A percentile compares a stretch with the other conserved stretches of the same genome.
These are phyloP conservation scores for Euglossa dilemma DNA, from an alignment of 1,140 invertebrate genomes.

Conservation along the genomic window DNA sequence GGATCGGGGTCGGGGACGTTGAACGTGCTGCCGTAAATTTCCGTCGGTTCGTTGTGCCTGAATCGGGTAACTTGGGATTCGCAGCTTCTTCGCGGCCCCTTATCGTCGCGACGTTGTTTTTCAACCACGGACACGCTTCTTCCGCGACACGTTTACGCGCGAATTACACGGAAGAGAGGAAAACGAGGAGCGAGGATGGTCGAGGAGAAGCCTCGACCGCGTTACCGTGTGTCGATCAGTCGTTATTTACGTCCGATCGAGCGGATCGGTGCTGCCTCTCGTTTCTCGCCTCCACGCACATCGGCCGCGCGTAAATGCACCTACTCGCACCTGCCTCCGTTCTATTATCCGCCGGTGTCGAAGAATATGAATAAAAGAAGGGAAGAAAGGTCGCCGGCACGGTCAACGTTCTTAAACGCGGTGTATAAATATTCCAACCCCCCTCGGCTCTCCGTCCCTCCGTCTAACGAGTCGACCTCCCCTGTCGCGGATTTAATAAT, in stretches of 20 bases:
- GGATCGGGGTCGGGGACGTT: slow-evolving; percentile 3
- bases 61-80: background rate
- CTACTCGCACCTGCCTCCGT: slow-evolving; percentile 33
- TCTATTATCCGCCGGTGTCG: slow-evolving; percentile 44
- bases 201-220: slow-evolving; percentile 5
- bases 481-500: slow-evolving; percentile 5
- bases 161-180: slow-evolving; percentile 38
- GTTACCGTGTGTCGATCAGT: slow-evolving; percentile 53
- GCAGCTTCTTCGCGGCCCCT: background rate
- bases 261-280: slow-evolving; percentile 57
- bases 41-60: too few relatives aligned
- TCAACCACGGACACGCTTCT: background rate
- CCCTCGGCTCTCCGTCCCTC: background rate
- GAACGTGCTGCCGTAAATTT: background rate
- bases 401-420: slow-evolving; percentile 62
- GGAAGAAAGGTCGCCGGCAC: slow-evolving; percentile 41
- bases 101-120: background rate
- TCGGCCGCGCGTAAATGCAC: slow-evolving; percentile 53
- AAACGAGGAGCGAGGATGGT: slow-evolving; percentile 10
- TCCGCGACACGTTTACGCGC: slow-evolving; percentile 36
- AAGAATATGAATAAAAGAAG: slow-evolving; percentile 54
- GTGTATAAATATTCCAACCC: slow-evolving; percentile 39
- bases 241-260: slow-evolving; percentile 68
- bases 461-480: slow-evolving; percentile 4
- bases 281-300: slow-evolving; percentile 64